Conservation (phyloP, 1,140 invertebrate genomes). For the Parasteatoda tepidariorum region DNA sequence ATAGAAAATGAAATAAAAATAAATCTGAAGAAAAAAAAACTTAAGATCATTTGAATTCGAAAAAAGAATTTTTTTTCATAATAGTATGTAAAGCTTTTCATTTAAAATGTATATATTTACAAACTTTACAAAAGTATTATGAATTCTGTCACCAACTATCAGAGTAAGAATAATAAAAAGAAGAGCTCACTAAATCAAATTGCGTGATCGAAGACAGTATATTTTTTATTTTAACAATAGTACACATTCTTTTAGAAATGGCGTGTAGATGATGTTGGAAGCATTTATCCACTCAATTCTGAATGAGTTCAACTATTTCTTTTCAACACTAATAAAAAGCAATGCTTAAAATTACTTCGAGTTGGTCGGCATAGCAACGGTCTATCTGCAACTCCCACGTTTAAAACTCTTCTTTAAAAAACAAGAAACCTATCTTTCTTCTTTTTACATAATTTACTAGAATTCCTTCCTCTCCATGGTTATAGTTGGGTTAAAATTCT, state of each 20-base stretch:
- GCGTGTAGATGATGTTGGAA: neutral
- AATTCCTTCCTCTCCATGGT: neutral
- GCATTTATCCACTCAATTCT: neutral
- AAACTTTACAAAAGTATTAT: too few species aligned
- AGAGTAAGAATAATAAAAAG: too few species aligned
- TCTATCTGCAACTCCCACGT: neutral
- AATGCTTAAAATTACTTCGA: neutral
- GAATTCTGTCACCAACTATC: too few species aligned
- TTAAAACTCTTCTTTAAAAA: neutral
- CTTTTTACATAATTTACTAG: neutral
- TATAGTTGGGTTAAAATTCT: neutral
- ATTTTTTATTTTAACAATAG: neutral
- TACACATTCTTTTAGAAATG: neutral
- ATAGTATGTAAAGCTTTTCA: too few species aligned
- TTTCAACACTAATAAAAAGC: neutral
- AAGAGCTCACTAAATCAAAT: neutral
- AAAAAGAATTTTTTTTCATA: too few species aligned
- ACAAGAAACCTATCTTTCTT: neutral
- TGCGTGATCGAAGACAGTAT: neutral
- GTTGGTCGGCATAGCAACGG: neutral
- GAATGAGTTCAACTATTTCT: neutral
- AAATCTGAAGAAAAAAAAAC: too few species aligned
- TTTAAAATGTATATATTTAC: too few species aligned
- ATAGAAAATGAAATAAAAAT: too few species aligned
- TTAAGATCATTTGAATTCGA: too few species aligned